Percentiles rank a stretch among this genome's conserved stretches.
Evolutionary conservation across 2,797 vertebrate species (phyloP).

Genomic region (Xenopus petersii): DNA sequence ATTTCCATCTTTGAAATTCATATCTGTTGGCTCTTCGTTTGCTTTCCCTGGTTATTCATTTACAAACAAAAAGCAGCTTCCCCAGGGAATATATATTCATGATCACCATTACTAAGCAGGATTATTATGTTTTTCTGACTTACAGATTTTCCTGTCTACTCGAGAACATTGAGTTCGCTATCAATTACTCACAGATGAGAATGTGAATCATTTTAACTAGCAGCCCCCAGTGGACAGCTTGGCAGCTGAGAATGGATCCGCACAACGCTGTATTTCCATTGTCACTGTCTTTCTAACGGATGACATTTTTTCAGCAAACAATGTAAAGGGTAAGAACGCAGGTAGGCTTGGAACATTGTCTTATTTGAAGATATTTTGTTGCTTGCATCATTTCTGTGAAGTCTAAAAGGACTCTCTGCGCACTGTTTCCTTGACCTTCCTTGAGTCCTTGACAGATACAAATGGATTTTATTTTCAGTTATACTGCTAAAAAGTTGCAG

Average conservation of each 20-base stretch:
- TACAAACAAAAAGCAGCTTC: slow-evolving; percentile 3
- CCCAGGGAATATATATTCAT: slow-evolving; percentile 3
- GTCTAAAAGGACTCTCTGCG: too few relatives aligned
- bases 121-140: slow-evolving; percentile 18
- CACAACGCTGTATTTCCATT: not conserved
- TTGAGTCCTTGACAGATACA: too few relatives aligned
- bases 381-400: too few relatives aligned
- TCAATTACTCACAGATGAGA: slow-evolving; percentile 28
- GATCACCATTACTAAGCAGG: slow-evolving; percentile 26
- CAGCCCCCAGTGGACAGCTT: not conserved
- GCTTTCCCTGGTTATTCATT: slow-evolving; percentile 14
- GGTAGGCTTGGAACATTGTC: not conserved
- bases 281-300: slow-evolving; percentile 24
- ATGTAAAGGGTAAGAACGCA: slow-evolving; percentile 1
- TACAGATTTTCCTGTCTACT: slow-evolving; percentile 9
- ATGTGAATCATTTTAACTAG: too few relatives aligned
- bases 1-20: slow-evolving; percentile 1
- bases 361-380: too few relatives aligned
- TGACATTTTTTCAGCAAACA: slow-evolving; percentile 14
- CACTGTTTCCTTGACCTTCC: too few relatives aligned
- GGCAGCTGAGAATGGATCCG: slow-evolving; percentile 14
- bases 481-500: too few relatives aligned
- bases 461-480: too few relatives aligned
- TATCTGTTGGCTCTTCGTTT: slow-evolving; percentile 28
- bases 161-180: slow-evolving; percentile 49